Conservation (phyloP, 2,113 vertebrate genomes). For the Synodontis membranacea region DNA sequence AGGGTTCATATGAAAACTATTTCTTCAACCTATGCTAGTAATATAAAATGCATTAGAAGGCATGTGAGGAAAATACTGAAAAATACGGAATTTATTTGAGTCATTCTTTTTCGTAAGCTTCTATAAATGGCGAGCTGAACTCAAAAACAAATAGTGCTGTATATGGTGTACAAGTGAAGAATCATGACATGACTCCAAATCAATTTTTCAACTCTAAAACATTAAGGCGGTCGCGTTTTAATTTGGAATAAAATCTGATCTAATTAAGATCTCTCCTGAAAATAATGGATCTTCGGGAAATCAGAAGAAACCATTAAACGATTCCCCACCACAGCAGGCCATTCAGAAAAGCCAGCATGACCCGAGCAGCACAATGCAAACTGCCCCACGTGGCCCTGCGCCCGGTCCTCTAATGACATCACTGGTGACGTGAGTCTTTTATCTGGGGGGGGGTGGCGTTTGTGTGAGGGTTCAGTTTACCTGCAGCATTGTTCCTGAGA, state of each 20-base stretch:
- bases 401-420: conserved; percentile 38
- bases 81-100: neutral
- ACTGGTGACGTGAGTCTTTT: conserved; percentile 39
- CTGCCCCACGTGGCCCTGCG: neutral
- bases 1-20: neutral
- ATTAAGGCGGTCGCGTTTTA: neutral
- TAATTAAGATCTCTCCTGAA: neutral
- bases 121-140: neutral
- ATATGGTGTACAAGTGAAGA: neutral
- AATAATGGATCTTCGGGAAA: neutral
- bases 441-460: conserved; percentile 14
- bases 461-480: conserved; percentile 35
- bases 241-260: neutral
- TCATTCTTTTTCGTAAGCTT: neutral
- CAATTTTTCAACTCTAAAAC: neutral
- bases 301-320: neutral
- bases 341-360: conserved; percentile 8
- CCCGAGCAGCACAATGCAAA: conserved; percentile 9
- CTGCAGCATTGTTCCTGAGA: conserved; percentile 18
- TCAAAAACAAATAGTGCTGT: neutral
- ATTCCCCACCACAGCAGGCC: neutral
- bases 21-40: neutral
- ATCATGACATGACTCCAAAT: neutral
- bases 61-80: neutral
- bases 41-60: neutral